Percentiles rank a stretch among this genome's conserved stretches.
phyloP scores from a whole-genome alignment of 1,140 invertebrate species.

The Kradibia gibbosae region DNA sequence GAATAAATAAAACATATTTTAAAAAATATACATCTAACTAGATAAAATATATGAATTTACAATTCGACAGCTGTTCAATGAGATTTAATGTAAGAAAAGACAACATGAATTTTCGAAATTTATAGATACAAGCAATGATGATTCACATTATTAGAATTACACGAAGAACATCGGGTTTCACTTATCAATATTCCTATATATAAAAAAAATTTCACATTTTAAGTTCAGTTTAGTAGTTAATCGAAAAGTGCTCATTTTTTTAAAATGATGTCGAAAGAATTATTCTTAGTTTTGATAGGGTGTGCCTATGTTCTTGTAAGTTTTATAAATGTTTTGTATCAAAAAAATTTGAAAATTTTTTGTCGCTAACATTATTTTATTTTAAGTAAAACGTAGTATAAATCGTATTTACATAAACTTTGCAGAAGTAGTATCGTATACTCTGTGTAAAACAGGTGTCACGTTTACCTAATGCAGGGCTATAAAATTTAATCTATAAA shows the following conservation, averaged over 20 bases:
- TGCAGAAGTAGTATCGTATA: no score
- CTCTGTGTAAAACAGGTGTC: no score
- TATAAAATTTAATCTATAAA: no score
- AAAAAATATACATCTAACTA: background rate
- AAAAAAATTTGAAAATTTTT: background rate
- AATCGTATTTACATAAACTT: no score
- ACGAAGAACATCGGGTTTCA: background rate
- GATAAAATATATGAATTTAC: background rate
- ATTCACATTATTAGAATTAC: background rate
- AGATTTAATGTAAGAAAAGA: background rate
- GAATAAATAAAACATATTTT: background rate
- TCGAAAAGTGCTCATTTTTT: background rate
- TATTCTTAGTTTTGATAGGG: background rate
- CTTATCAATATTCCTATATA: background rate
- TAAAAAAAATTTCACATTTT: background rate
- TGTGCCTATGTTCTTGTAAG: background rate
- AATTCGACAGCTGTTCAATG: constrained; percentile 8
- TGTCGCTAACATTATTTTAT: no score
- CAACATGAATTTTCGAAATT: background rate
- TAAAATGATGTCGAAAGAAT: background rate
- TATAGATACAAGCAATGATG: background rate
- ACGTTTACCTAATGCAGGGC: no score
- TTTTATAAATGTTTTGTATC: background rate
- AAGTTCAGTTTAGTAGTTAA: background rate
- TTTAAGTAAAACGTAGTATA: no score